phyloP scores from a whole-genome alignment of 2,888 invertebrate species.

The Hirtodrosophila alboralis region DNA sequence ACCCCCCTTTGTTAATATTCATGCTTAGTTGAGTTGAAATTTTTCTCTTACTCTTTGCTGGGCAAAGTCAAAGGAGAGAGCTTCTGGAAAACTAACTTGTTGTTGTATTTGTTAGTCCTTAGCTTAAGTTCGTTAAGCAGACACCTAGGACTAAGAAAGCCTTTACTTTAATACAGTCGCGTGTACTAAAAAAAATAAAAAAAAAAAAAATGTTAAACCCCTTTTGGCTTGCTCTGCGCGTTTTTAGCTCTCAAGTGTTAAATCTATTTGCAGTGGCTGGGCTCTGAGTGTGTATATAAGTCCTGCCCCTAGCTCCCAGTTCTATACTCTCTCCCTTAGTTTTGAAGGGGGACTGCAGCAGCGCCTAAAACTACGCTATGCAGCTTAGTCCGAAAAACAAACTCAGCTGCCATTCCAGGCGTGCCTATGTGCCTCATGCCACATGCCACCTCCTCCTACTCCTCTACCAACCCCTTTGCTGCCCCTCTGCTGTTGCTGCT shows the following conservation, averaged over 20 bases:
- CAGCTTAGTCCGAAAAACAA: constrained; percentile 56
- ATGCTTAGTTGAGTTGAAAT: constrained; percentile 51
- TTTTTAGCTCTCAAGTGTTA: constrained; percentile 52
- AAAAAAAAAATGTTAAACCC: too few species aligned
- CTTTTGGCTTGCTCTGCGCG: constrained; percentile 32
- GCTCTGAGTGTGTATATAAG: constrained; percentile 11
- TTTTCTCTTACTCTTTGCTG: constrained; percentile 32
- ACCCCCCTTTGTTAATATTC: constrained; percentile 48
- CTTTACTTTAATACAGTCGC: constrained; percentile 28
- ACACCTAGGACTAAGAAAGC: constrained; percentile 34
- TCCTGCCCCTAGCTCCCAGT: not conserved
- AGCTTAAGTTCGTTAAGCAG: constrained; percentile 47
- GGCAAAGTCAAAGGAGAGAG: constrained; percentile 17
- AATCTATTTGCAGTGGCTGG: constrained; percentile 62
- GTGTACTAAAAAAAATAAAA: constrained; percentile 10
- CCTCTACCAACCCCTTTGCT: constrained; percentile 4
- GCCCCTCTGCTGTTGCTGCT: constrained; percentile 39
- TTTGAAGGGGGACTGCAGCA: not conserved
- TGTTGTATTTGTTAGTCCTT: constrained; percentile 25
- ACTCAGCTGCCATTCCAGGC: constrained; percentile 59
- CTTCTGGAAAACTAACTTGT: constrained; percentile 1
- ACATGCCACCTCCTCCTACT: not conserved
- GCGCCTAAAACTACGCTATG: constrained; percentile 49
- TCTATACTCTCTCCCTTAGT: too few species aligned
- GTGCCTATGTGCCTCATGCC: constrained; percentile 34